Percentiles rank a stretch among this genome's conserved stretches.
Conservation (phyloP, 2,888 invertebrate species). For the Hermodice carunculata region DNA sequence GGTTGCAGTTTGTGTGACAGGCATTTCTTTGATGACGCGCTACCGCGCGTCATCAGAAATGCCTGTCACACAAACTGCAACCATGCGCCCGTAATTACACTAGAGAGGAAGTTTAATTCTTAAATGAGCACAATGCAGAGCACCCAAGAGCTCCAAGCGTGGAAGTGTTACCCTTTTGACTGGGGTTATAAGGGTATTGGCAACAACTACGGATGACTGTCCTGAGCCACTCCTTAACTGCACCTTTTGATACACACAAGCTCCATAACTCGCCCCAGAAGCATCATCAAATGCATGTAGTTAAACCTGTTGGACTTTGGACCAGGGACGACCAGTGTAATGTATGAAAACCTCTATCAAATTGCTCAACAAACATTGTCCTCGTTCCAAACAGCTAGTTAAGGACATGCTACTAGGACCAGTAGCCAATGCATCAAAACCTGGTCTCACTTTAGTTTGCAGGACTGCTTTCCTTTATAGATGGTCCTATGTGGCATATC, state of each 20-base stretch:
- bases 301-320: background rate
- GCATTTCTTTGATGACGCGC: too few relatives aligned
- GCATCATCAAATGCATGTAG: constrained; percentile 45
- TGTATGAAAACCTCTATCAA: background rate
- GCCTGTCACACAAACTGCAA: too few relatives aligned
- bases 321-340: background rate
- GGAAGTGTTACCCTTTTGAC: constrained; percentile 41
- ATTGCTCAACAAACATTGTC: background rate
- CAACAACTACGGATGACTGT: constrained; percentile 8
- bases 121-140: constrained; percentile 25
- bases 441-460: too few relatives aligned
- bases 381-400: too few relatives aligned
- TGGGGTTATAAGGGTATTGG: constrained; percentile 43
- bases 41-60: too few relatives aligned
- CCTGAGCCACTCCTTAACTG: background rate
- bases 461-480: too few relatives aligned
- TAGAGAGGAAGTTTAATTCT: too few relatives aligned
- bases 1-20: too few relatives aligned
- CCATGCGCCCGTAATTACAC: too few relatives aligned
- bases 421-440: too few relatives aligned
- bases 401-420: too few relatives aligned
- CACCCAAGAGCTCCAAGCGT: constrained; percentile 33
- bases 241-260: constrained; percentile 31
- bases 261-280: constrained; percentile 39
- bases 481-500: too few relatives aligned